Evolutionary conservation across 2,113 vertebrate species (phyloP).

Genomic region (Bambusicola thoracicus): DNA sequence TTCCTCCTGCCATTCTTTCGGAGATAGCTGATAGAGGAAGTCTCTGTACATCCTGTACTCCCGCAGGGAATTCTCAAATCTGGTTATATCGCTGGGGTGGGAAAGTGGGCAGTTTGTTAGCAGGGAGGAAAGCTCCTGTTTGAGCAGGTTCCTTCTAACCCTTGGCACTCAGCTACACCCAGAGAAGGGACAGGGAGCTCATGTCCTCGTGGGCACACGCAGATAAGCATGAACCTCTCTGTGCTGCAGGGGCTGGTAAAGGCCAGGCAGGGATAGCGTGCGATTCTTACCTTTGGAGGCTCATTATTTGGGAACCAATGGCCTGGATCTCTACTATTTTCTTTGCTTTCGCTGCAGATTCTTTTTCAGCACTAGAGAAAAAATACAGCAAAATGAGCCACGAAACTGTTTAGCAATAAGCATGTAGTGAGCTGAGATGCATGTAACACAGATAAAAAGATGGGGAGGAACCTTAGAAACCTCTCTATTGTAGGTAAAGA

Average conservation of each 20-base stretch:
- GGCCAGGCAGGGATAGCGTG: neutral
- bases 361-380: slow-evolving; percentile 84
- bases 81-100: slow-evolving; percentile 83
- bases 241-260: neutral
- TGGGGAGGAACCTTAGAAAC: neutral
- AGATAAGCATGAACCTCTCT: neutral
- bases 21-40: slow-evolving; percentile 88
- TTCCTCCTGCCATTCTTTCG: slow-evolving; percentile 85
- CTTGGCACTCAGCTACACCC: neutral
- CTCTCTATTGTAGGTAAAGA: neutral
- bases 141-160: neutral
- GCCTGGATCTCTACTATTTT: slow-evolving; percentile 82
- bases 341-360: slow-evolving; percentile 83
- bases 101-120: neutral
- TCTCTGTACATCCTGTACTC: slow-evolving; percentile 86
- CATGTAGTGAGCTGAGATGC: neutral
- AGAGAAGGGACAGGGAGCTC: neutral
- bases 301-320: slow-evolving; percentile 81
- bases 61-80: slow-evolving; percentile 80
- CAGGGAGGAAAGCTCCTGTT: neutral
- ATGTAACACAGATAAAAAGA: neutral
- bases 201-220: neutral
- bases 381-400: neutral
- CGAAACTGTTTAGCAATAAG: neutral
- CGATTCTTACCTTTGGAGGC: slow-evolving; percentile 81